Conservation (phyloP, 2,888 invertebrate species). For the Eupithecia vulgata region DNA sequence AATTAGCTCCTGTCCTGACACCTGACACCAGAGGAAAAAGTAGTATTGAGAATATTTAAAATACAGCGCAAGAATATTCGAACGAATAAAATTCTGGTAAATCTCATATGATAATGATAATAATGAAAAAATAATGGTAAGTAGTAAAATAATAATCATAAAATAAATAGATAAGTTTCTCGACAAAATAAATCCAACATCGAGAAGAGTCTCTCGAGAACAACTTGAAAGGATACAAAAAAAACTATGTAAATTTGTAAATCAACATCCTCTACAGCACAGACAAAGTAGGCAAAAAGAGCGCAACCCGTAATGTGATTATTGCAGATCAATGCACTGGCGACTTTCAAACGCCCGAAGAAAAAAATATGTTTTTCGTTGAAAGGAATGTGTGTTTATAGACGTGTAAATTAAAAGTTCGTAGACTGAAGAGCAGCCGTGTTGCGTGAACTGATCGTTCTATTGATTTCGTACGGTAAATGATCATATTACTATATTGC, state of each 20-base stretch:
- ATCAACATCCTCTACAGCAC: constrained; percentile 26
- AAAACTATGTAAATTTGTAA: constrained; percentile 16
- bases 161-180: background rate
- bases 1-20: too few species aligned
- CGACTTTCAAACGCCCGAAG: constrained; percentile 58
- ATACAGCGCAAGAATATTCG: background rate
- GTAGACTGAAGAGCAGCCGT: constrained; percentile 6
- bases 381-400: constrained; percentile 26
- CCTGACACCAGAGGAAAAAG: background rate
- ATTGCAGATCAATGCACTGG: constrained; percentile 60
- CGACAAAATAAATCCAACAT: background rate
- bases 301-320: constrained; percentile 49
- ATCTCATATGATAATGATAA: background rate
- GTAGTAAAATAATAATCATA: background rate
- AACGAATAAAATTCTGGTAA: background rate
- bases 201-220: constrained; percentile 21
- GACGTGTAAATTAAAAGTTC: constrained; percentile 19
- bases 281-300: constrained; percentile 50
- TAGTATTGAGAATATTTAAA: background rate
- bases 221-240: constrained; percentile 8
- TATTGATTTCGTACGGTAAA: background rate
- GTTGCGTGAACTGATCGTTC: background rate
- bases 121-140: too few species aligned
- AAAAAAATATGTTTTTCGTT: constrained; percentile 29
- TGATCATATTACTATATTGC: background rate